Conservation (phyloP, 2,888 invertebrate genomes). For the Megamerina dolium region DNA sequence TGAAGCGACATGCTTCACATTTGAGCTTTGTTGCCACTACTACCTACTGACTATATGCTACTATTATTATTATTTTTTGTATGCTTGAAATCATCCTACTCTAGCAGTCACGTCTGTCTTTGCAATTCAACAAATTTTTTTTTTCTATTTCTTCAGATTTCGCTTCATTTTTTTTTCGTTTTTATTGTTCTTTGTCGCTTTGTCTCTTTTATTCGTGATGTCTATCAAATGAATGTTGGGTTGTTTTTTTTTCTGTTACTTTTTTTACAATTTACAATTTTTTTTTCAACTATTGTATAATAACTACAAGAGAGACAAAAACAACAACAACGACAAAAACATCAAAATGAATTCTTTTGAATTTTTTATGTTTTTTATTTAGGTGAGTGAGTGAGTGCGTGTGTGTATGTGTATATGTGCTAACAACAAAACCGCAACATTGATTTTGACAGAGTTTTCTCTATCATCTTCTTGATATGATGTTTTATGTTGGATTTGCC, state of each 20-base stretch:
- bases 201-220: conserved; percentile 18
- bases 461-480: neutral
- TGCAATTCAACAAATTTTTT: too few relatives aligned
- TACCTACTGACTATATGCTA: too few relatives aligned
- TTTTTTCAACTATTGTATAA: too few relatives aligned
- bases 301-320: too few relatives aligned
- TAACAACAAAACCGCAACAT: conserved; percentile 22
- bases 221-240: conserved; percentile 19
- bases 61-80: too few relatives aligned
- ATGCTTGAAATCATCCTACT: too few relatives aligned
- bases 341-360: neutral
- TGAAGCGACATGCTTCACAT: too few relatives aligned
- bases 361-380: conserved; percentile 1
- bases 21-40: too few relatives aligned
- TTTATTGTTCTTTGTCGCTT: conserved; percentile 21
- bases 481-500: neutral
- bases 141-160: too few relatives aligned
- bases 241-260: conserved; percentile 7
- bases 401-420: conserved; percentile 8
- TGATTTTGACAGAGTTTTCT: conserved; percentile 28
- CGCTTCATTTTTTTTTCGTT: neutral
- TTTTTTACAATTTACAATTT: neutral
- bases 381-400: conserved; percentile 5
- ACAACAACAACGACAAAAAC: neutral
- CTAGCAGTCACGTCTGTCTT: too few relatives aligned